Conservation (phyloP, 2,113 vertebrate species). For the Eolophus roseicapilla region DNA sequence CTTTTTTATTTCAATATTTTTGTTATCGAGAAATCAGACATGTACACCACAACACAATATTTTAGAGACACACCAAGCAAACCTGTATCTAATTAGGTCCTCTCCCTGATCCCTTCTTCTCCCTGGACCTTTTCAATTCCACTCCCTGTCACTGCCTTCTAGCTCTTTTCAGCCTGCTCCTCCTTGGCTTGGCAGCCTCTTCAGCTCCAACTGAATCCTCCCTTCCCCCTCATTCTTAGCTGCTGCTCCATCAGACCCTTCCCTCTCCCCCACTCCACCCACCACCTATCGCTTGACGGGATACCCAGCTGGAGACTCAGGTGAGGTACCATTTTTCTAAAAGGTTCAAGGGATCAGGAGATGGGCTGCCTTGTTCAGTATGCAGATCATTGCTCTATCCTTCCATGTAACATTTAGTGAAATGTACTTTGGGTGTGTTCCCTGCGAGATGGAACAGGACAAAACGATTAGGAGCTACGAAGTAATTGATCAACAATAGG, state of each 20-base stretch:
- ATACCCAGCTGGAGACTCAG: slow-evolving; percentile 63
- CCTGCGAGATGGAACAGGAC: not conserved
- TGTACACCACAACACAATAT: not conserved
- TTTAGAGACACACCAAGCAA: not conserved
- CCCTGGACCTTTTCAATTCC: slow-evolving; percentile 15
- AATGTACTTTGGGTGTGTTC: not conserved
- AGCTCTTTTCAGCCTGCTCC: slow-evolving; percentile 54
- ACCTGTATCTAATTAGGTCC: slow-evolving; percentile 1
- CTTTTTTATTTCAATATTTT: not conserved
- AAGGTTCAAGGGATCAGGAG: not conserved
- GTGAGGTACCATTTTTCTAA: slow-evolving; percentile 64
- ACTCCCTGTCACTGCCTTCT: slow-evolving; percentile 30
- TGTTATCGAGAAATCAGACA: not conserved
- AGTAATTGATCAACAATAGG: not conserved
- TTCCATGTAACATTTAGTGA: not conserved
- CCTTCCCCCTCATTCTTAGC: slow-evolving; percentile 66
- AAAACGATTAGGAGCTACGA: not conserved
- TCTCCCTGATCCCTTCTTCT: not conserved
- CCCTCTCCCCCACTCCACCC: slow-evolving; percentile 40
- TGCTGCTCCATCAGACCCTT: slow-evolving; percentile 65
- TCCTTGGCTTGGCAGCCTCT: slow-evolving; percentile 54
- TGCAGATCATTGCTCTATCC: not conserved
- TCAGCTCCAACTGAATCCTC: slow-evolving; percentile 59
- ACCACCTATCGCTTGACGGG: slow-evolving; percentile 46
- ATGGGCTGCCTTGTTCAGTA: not conserved